Evolutionary conservation across 2,888 invertebrate genomes (phyloP).

Genomic region (Nomada lathburiana): DNA sequence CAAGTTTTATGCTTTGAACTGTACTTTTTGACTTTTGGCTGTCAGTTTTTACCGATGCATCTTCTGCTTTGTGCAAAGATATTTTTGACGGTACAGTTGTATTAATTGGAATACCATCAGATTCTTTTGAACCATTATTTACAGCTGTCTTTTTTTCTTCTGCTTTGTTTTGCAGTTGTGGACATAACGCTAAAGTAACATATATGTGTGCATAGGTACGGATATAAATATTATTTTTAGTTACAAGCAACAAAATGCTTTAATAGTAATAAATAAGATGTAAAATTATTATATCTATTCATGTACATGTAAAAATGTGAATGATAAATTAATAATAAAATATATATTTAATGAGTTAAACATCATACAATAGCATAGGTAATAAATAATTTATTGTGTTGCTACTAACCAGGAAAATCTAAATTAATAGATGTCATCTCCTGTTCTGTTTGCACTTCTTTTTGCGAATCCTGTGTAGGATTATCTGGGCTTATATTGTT

Average conservation of each 20-base stretch:
- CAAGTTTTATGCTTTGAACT: conserved; percentile 63
- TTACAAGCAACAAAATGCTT: background rate
- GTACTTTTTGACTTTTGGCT: conserved; percentile 66
- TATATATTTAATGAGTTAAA: background rate
- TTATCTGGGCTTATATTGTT: conserved; percentile 78
- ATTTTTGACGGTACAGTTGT: conserved; percentile 58
- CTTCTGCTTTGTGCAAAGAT: conserved; percentile 63
- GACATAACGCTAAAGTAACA: conserved; percentile 57
- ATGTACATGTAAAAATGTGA: background rate
- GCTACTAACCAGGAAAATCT: conserved; percentile 72
- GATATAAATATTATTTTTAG: background rate
- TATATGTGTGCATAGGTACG: conserved; percentile 21
- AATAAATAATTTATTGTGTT: conserved; percentile 4
- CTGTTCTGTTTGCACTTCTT: conserved; percentile 66
- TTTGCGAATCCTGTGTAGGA: conserved; percentile 66
- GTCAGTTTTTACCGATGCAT: conserved; percentile 60
- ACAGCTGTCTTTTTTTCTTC: conserved; percentile 80
- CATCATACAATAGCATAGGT: background rate
- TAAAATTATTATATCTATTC: background rate
- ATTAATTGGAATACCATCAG: conserved; percentile 63
- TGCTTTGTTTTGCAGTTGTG: conserved; percentile 73
- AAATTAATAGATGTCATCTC: conserved; percentile 54
- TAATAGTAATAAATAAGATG: background rate
- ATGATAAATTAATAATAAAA: background rate
- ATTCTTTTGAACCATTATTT: conserved; percentile 77